phyloP scores from a whole-genome alignment of 2,797 vertebrate genomes.

The Rousettus madagascariensis region DNA sequence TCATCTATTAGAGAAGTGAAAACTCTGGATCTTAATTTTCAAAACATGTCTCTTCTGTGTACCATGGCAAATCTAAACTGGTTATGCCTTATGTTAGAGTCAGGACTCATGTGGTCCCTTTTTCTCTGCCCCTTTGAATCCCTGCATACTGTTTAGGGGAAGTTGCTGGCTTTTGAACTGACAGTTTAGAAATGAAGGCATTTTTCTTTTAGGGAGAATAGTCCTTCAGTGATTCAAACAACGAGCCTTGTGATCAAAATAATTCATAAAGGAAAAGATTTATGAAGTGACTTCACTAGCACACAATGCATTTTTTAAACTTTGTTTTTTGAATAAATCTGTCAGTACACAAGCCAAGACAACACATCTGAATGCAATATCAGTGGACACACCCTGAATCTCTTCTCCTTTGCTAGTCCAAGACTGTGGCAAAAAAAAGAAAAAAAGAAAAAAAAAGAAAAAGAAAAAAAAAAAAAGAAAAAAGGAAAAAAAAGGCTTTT shows the following conservation, averaged over 20 bases:
- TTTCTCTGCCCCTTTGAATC: constrained; percentile 79
- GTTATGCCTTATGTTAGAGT: constrained; percentile 71
- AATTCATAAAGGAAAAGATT: constrained; percentile 89
- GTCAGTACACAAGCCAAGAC: constrained; percentile 86
- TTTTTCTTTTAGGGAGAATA: constrained; percentile 82
- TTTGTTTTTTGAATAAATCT: constrained; percentile 88
- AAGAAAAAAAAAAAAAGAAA: background rate
- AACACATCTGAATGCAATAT: constrained; percentile 90
- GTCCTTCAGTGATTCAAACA: constrained; percentile 87
- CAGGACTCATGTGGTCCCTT: constrained; percentile 76
- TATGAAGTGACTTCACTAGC: constrained; percentile 87
- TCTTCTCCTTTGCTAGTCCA: constrained; percentile 79
- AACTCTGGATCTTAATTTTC: constrained; percentile 67
- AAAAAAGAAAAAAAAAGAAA: constrained; percentile 50
- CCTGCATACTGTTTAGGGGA: constrained; percentile 81
- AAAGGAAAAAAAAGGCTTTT: constrained; percentile 71
- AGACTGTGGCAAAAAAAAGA: constrained; percentile 77
- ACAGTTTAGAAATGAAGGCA: constrained; percentile 86
- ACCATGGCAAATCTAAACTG: constrained; percentile 70
- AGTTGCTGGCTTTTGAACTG: constrained; percentile 86
- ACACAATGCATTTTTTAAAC: constrained; percentile 85
- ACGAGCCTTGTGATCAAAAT: constrained; percentile 87
- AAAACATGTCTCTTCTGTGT: constrained; percentile 77
- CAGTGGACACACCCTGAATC: constrained; percentile 86
- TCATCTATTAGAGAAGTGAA: constrained; percentile 54